Percentiles rank a stretch among this genome's conserved stretches.
Conservation (phyloP, 1,140 invertebrate species). For the Lasioglossum baleicum region DNA sequence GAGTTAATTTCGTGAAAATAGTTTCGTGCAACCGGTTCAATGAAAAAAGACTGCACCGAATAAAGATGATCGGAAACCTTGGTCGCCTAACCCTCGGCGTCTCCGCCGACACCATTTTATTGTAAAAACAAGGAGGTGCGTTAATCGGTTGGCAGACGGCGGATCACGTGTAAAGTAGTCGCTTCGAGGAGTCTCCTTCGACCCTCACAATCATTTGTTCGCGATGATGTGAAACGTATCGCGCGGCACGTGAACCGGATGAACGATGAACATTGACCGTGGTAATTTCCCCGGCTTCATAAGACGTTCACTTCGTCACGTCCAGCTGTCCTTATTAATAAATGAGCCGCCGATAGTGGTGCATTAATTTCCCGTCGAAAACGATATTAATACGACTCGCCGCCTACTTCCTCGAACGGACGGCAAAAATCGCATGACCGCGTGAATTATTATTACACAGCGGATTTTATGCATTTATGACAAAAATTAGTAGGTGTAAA, state of each 20-base stretch:
- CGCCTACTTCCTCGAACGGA: conserved; percentile 11
- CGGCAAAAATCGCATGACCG: too few relatives aligned
- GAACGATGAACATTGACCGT: conserved; percentile 67
- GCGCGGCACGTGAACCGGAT: conserved; percentile 18
- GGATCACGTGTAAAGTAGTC: not conserved
- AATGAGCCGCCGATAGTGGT: conserved; percentile 7
- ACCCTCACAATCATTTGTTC: conserved; percentile 1
- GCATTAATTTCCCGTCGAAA: not conserved
- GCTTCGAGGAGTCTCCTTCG: not conserved
- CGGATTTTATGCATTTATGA: too few relatives aligned
- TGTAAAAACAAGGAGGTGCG: not conserved
- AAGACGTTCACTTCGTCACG: conserved; percentile 55
- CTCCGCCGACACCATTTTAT: too few relatives aligned
- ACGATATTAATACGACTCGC: conserved; percentile 1
- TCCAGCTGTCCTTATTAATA: conserved; percentile 21
- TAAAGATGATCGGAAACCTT: too few relatives aligned
- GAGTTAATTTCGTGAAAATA: too few relatives aligned
- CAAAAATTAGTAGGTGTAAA: too few relatives aligned
- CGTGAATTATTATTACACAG: too few relatives aligned
- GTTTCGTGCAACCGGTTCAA: too few relatives aligned
- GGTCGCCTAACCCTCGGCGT: too few relatives aligned
- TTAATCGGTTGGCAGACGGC: not conserved
- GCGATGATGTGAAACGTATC: conserved; percentile 24
- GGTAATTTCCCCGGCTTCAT: conserved; percentile 62
- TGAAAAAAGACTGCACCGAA: too few relatives aligned